Base-by-base conservation (phyloP, 2,888 invertebrate genomes). In the Blastobasis lacticolella region DNA sequence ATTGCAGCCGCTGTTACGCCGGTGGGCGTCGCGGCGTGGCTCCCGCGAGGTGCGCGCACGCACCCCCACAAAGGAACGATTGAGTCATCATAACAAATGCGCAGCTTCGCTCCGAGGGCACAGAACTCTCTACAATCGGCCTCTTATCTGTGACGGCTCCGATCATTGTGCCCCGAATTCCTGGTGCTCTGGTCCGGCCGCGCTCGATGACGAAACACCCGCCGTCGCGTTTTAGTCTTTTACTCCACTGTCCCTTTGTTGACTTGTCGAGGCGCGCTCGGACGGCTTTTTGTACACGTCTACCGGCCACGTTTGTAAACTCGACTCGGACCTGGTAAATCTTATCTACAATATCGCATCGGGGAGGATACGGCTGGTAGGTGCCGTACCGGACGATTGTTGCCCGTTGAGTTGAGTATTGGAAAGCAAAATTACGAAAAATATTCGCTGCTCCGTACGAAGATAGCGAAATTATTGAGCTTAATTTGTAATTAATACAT, bases 11-110 rank as follows among this genome's bases (percentile, higher is more conserved):
- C 81, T 81, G 73, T 82, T 81, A 79, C 77, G 78, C 77, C 61
- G 62, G 75, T 75, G 67, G 75, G 73, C 73, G 81, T 75, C 69
- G 69, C 66, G 64, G 66, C 59, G 57, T 60, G 23, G 10, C 10
- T 5, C 45, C 45, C 5, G 45, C 10, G 23, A 23, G 66, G 57
- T 71, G 64, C 62, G 73, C 73, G 74, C 75, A 71, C 63, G 60
- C 64, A 62, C 58, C 62, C 59, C 64, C 64, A 83, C 80, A 87
- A 87, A 84, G 83, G 78, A 87, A 87, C 75, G 71, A 87, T 86
- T 82, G 83, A 87, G 84, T 87, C 87, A 87, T 87, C 86, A 85
- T 81, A 87, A 87, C 86, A 87, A 85, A 87, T 85, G 81, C 78
- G 72, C 75, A 75, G 69, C 70, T 23, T 3, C 23, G 23, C 73